Evolutionary conservation across 1,140 invertebrate genomes (phyloP), one percentile per base, ranked within the genome.

Genomic region (Camponotus vicinus): DNA sequence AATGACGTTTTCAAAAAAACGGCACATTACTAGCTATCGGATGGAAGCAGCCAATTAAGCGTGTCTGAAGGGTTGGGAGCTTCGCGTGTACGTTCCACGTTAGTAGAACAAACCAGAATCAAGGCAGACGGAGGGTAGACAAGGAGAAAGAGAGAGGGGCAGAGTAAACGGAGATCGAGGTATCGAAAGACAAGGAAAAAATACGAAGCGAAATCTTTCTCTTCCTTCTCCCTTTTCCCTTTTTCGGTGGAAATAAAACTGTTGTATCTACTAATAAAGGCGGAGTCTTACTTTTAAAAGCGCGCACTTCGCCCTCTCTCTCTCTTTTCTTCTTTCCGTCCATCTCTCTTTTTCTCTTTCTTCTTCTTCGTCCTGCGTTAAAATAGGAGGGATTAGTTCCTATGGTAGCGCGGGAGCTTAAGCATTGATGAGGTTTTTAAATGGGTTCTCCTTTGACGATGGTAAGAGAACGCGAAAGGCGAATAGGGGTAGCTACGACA

Each of bases 401-500:
- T 94, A 95, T 94, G 92, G 93, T 93, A 94, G 94, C 93, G 93
- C 91, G 88, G 93, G 93, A 94, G 94, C 94, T 95, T 95, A 95
- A 93, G 94, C 95, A 95, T 95, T 95, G 95, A 95, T 95, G 95
- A 95, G 95, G 95, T 95, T 95, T 95, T 95, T 95, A 95, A 95
- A 95, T 95, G 94, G 95, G 95, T 95, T 95, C 94, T 94, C 94
- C 94, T 95, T 95, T 95, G 95, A 95, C 94, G 94, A 88, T 82
- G 89, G 90, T 82, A 86, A 88, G 87, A 90, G 87, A 88, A 87
- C 59, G 69, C 63, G 77, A 75, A 86, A 86, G 88, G 86, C 82
- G 82, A 63, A 37, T 34, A 59, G 57, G 87, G 70, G 55, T 64
- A 52, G 88, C 63, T 55, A 79, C 86, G 79, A 90, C 89, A 91